Evolutionary conservation across 2,797 vertebrate genomes (phyloP), one percentile per base, ranked within the genome.

Genomic region (Tenualosa ilisha): DNA sequence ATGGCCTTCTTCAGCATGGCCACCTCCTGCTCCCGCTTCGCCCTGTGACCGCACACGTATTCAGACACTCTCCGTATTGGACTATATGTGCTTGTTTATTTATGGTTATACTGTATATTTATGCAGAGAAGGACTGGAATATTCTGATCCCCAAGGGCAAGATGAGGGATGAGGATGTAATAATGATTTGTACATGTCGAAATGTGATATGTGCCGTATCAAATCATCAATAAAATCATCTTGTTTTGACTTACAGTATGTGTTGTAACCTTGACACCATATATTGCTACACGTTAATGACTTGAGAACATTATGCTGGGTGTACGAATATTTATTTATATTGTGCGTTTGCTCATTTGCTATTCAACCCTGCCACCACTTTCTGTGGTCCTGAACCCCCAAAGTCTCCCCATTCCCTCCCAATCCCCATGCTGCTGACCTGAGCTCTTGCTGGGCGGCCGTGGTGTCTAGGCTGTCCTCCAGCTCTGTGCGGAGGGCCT

Each of bases 11-110:
- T 99, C 87, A 99, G 91, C 85, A 97, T 91, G 0, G 93, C 97
- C 90, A 99, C 98, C 88, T 99, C 98, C 84, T 98, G 98, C 88
- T 99, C 98, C 82, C 98, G 95, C 93, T 99, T 99, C 83, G 97
- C 97, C 90, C 98, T 96, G 89, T 8, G 87, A n/a, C 20, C 15
- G 20, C 13, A 68, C 8, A 53, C 59, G 20, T 4, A 81, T 22
- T 46, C 54, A 83, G 17, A 63, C 17, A 40, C 54, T 31, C 24
- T 17, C 40, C 6, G 63, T 65, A 26, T 6, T 72, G 65, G 9
- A 68, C 7, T 20, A 6, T 43, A 13, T n/a, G 20, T 40, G 40
- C 13, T 43, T 43, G 0, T n/a, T 12, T 61, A 24, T 65, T 9
- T 31, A 65, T 26, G 24, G 24, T 11, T 63, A 65, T 13, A 31